phyloP scores from a whole-genome alignment of 2,888 invertebrate genomes.

The Zelleria hepariella region DNA sequence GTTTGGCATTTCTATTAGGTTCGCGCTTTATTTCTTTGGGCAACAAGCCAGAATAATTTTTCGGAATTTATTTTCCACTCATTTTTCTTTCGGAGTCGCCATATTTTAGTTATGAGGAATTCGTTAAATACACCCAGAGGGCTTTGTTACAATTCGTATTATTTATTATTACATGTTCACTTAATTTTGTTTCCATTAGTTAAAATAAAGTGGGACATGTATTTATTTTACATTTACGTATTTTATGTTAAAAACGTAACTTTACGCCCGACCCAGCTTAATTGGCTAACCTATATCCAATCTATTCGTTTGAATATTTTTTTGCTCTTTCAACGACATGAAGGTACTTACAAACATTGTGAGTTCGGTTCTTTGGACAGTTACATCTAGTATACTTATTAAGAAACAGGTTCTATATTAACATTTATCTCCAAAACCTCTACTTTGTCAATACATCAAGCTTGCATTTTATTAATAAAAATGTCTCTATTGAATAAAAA shows the following conservation, averaged over 20 bases:
- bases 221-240: too few relatives aligned
- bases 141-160: not conserved
- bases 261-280: too few relatives aligned
- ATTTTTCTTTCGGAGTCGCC: not conserved
- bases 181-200: too few relatives aligned
- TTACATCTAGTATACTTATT: not conserved
- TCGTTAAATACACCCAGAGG: not conserved
- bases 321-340: too few relatives aligned
- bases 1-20: not conserved
- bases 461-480: not conserved
- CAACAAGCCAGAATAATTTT: not conserved
- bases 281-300: too few relatives aligned
- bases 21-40: not conserved
- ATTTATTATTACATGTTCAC: not conserved
- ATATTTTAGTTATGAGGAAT: not conserved
- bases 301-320: too few relatives aligned
- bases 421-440: not conserved
- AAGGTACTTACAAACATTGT: too few relatives aligned
- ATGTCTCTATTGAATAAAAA: not conserved
- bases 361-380: too few relatives aligned
- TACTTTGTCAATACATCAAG: not conserved
- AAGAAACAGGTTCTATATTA: too few relatives aligned
- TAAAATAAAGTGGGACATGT: too few relatives aligned
- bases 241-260: too few relatives aligned
- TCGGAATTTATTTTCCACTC: not conserved